Base-by-base conservation (phyloP, 2,888 invertebrate genomes). In the Formica aserva region DNA sequence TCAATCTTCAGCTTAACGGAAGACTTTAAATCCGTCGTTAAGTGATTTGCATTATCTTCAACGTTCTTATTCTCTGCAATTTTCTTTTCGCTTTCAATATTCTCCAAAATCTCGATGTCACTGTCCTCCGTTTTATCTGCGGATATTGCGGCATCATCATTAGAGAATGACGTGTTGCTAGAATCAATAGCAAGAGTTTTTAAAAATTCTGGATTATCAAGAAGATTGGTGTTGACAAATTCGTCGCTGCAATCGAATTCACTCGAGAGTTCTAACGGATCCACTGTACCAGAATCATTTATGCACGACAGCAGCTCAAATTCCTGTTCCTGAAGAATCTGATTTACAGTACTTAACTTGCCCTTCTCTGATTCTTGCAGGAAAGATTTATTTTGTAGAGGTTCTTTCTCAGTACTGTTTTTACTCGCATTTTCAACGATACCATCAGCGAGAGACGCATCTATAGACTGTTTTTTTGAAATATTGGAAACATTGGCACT, bases 31-130 rank as follows among this genome's bases (percentile, higher is more conserved):
- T 41, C 60, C 32, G 72, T 62, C 0, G 35, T 83, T 57, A 18
- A 5, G 6, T 71, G 77, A 9, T 71, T 52, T 2, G 4, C 29
- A 6, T 85, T 66, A 0, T 52, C n/a, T 52, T 87, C 75, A 1
- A 11, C 13, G 3, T 63, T 76, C 52, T 77, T 75, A n/a, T 67
- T 82, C 11, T 83, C 69, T 0, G 4, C 74, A n/a, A 66, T 35
- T 32, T 38, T 63, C 11, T 78, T 57, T 9, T 76, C 75, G 15
- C 26, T 32, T 60, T 18, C n/a, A 41, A 41, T 71, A 6, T 55
- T 84, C 18, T 74, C 75, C 48, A 92, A 55, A 15, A 94, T 94
- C 71, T 94, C 94, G 26, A 94, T 91, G 48, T 94, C 94, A 72
- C 94, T 94, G 52, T 94, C 94, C 0, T 92, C 92, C 6, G 86